A percentile compares a stretch with the other conserved stretches of the same genome.
Conservation (phyloP, 2,113 vertebrate species). For the Corythoichthys intestinalis region DNA sequence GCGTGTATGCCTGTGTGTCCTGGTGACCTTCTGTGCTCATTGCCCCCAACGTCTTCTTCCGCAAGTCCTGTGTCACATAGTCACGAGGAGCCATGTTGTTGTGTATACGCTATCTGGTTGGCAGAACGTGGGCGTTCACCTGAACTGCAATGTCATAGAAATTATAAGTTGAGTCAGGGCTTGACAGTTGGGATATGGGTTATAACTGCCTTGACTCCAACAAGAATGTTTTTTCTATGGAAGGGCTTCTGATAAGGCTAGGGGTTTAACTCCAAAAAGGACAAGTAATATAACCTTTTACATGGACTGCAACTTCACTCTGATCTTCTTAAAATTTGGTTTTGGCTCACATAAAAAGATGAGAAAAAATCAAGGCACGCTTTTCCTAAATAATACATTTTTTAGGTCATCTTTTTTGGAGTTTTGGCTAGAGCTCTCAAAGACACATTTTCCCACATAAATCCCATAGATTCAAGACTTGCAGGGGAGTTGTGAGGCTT, state of each 20-base stretch:
- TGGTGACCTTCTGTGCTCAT: constrained; percentile 49
- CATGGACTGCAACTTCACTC: neutral
- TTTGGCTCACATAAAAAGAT: neutral
- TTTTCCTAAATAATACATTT: neutral
- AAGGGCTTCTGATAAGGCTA: neutral
- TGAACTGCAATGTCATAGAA: constrained; percentile 60
- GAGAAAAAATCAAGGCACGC: neutral
- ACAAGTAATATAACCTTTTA: neutral
- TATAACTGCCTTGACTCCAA: neutral
- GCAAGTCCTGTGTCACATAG: constrained; percentile 66
- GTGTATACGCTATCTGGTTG: neutral
- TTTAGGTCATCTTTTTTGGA: neutral
- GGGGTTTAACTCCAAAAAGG: neutral
- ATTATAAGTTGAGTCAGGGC: constrained; percentile 11
- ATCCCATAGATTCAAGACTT: neutral
- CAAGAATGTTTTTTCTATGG: neutral
- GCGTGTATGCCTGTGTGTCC: constrained; percentile 48
- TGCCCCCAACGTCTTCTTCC: constrained; percentile 29
- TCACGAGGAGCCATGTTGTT: constrained; percentile 52
- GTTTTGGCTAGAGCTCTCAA: neutral
- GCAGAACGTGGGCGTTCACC: constrained; percentile 60
- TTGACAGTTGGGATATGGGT: neutral
- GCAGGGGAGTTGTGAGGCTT: neutral
- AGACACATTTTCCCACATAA: neutral
- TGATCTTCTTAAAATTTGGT: neutral